phyloP scores from a whole-genome alignment of 2,797 vertebrate genomes.

The Spinus olivaceus region DNA sequence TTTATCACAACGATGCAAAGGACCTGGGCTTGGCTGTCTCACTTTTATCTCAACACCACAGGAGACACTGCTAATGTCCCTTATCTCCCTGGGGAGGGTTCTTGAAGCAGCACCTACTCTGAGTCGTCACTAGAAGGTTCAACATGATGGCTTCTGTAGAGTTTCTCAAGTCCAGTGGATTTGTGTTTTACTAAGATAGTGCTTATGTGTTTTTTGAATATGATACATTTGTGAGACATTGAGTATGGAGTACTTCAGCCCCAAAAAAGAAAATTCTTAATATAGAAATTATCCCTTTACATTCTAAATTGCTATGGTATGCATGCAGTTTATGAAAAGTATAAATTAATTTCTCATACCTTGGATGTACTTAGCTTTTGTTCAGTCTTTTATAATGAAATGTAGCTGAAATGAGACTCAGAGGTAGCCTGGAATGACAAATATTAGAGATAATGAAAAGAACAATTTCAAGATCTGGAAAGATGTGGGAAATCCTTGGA shows the following conservation, averaged over 20 bases:
- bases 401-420: background rate
- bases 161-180: background rate
- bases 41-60: constrained; percentile 37
- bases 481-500: background rate
- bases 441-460: background rate
- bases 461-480: background rate
- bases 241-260: background rate
- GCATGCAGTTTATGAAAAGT: background rate
- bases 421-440: background rate
- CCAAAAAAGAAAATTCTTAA: background rate
- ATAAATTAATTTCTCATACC: background rate
- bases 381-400: background rate
- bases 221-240: background rate
- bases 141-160: background rate
- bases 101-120: background rate
- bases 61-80: background rate
- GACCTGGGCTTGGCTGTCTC: background rate
- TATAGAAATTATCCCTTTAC: background rate
- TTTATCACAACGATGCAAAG: background rate
- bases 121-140: background rate
- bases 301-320: background rate
- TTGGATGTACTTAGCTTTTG: background rate
- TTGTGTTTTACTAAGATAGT: constrained; percentile 49
- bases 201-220: background rate
- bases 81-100: constrained; percentile 40